phyloP scores from a whole-genome alignment of 1,140 invertebrate species.

The Goniozus legneri region DNA sequence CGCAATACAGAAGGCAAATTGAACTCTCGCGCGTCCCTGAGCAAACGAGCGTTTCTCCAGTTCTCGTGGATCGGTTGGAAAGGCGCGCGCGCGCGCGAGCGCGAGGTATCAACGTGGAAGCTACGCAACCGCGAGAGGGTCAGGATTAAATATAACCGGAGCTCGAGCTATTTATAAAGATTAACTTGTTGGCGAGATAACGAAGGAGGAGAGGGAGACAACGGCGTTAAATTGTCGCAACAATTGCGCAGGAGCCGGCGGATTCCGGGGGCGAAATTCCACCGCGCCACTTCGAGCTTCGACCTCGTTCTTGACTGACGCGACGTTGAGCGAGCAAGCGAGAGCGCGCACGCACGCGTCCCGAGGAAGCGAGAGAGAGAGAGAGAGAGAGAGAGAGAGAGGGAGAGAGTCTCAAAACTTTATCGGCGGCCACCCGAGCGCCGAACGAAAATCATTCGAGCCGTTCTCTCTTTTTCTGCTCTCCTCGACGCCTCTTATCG shows the following conservation, averaged over 20 bases:
- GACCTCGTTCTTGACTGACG: constrained; percentile 20
- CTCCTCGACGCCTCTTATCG: too few relatives aligned
- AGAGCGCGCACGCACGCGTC: too few relatives aligned
- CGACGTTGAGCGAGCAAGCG: constrained; percentile 7
- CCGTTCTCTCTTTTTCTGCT: too few relatives aligned
- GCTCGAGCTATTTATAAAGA: constrained; percentile 53
- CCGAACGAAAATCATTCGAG: too few relatives aligned
- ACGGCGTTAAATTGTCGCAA: constrained; percentile 45
- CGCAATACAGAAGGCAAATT: too few relatives aligned
- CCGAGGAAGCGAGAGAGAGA: not conserved
- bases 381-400: not conserved
- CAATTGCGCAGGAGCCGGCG: constrained; percentile 39
- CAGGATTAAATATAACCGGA: constrained; percentile 53
- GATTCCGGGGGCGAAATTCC: constrained; percentile 36
- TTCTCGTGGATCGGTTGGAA: too few relatives aligned
- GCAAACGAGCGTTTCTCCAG: too few relatives aligned
- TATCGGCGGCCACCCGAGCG: too few relatives aligned
- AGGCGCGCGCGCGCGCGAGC: too few relatives aligned
- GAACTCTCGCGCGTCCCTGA: too few relatives aligned
- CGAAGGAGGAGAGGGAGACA: constrained; percentile 41
- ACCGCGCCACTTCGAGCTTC: constrained; percentile 26
- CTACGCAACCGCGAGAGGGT: constrained; percentile 39
- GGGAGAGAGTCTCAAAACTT: not conserved
- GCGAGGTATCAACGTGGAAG: constrained; percentile 37
- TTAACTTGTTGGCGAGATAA: constrained; percentile 53